Evolutionary conservation across 2,888 invertebrate species (phyloP), one percentile per base, ranked within the genome.

Genomic region (Linnaemya vulpina): DNA sequence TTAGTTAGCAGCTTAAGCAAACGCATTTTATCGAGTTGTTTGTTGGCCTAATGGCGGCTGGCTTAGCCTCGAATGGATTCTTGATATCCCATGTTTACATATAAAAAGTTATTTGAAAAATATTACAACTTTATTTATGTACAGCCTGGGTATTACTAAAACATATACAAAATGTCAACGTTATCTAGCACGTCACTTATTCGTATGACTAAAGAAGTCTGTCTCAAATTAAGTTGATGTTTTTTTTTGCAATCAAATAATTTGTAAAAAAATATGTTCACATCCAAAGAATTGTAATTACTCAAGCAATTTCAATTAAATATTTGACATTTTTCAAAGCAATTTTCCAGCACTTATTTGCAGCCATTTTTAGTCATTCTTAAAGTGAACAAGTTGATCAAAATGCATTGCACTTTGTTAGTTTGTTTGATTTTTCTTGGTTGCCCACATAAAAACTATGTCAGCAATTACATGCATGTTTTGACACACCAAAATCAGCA

Each of bases 381-480:
- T 65, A 46, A 71, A 76, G n/a, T 30, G 35, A 17, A 46, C 35
- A 63, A 46, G n/a, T 15, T 43, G n/a, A 79, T 51, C 43, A 51
- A 71, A 55, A 30, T 15, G 30, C 60, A 67, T 60, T 53, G 49
- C 35, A 53, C n/a, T 68, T 68, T 74, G 53, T 53, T 60, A 49
- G 55, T 73, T 82, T 70, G 67, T 11, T 49, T 62, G 25, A 1
- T 30, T 58, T 49, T 53, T 30, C 8, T 60, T 51, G 17, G 30
- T 77, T 81, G 62, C 53, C 77, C 75, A 65, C 74, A 76, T 70
- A 80, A 85, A 82, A 82, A 82, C 82, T 85, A 53, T 85, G 85
- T 78, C 85, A 82, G 65, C 85, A 85, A 85, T 85, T 85, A 85
- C 81, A 85, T 82, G 82, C 81, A 82, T 85, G 82, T 82, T 85